Evolutionary conservation across 2,888 invertebrate genomes (phyloP).

Genomic region (Harpagoxenus sublaevis): DNA sequence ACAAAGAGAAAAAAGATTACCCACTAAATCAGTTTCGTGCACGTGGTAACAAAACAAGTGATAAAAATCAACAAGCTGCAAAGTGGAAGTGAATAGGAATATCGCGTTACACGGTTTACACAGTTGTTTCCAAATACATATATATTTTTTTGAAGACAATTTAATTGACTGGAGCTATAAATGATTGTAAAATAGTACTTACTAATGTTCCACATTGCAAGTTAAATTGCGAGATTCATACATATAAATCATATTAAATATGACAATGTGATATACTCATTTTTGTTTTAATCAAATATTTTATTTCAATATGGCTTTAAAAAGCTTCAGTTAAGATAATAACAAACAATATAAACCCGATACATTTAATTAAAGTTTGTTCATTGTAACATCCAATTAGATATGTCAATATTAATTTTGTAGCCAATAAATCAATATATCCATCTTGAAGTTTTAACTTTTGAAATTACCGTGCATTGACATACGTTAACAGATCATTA

Average conservation of each 20-base stretch:
- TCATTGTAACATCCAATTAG: neutral
- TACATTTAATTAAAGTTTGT: constrained; percentile 14
- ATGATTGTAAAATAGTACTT: neutral
- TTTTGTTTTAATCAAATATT: neutral
- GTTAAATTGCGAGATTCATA: neutral
- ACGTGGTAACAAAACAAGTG: constrained; percentile 4
- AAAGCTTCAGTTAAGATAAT: neutral
- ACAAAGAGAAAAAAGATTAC: neutral
- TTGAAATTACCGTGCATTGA: neutral
- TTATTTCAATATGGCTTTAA: neutral
- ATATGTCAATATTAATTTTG: neutral
- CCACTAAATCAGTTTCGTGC: constrained; percentile 11
- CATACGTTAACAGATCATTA: neutral
- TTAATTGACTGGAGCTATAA: constrained; percentile 19
- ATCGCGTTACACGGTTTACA: constrained; percentile 1
- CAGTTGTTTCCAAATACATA: constrained; percentile 6
- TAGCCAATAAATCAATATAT: neutral
- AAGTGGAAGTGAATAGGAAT: constrained; percentile 19
- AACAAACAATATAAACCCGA: neutral
- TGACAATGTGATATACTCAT: neutral
- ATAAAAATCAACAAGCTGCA: constrained; percentile 12
- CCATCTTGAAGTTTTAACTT: neutral
- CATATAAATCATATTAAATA: neutral
- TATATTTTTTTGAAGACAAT: neutral
- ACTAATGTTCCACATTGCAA: neutral